Base-by-base conservation (phyloP, 2,888 invertebrate species). In the Dasysyrphus albostriatus region DNA sequence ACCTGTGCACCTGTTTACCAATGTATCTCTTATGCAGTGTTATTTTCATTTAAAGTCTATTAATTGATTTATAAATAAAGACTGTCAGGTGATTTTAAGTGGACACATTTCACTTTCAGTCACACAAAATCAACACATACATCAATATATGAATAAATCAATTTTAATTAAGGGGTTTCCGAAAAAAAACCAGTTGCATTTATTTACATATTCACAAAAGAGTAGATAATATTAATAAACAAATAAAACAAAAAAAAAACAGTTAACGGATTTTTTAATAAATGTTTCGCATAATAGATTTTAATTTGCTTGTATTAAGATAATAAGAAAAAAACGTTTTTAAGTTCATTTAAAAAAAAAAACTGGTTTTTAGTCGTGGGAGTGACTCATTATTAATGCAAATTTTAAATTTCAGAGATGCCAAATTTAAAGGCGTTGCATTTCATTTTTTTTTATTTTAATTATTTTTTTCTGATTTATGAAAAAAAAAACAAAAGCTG, bases 111-210 rank as follows among this genome's bases (percentile, higher is more conserved):
- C 1, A 16, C 32, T 65, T 47, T 32, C 16, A 65, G 16, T 42
- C 5, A 8, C 6, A n/a, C 14, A 14, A 42, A 7, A 16, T 32
- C 32, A 47, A 65, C 32, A 65, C 47, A 16, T 47, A 24, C 3
- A 24, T 47, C 32, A 47, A 16, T 65, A 1, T 29, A 65, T 47
- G 65, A 65, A 65, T 65, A 16, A 44, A 47, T 65, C 47, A 32
- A 16, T 12, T 32, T 12, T 16, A 16, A 32, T 34, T 65, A 47
- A 8, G 65, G 32, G 10, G 47, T 32, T 65, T 65, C 32, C 16
- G 32, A 49, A 54, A 54, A 54, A 54, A 65, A 44, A 65, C 47
- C 32, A 32, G 65, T 47, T 65, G 63, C 63, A 65, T 47, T 65
- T 32, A 65, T 65, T 65, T 32, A n/a, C n/a, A n/a, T n/a, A 65